Percentiles rank a stretch among this genome's conserved stretches.
Conservation (phyloP, 2,113 vertebrate genomes). For the Xiphophorus maculatus region DNA sequence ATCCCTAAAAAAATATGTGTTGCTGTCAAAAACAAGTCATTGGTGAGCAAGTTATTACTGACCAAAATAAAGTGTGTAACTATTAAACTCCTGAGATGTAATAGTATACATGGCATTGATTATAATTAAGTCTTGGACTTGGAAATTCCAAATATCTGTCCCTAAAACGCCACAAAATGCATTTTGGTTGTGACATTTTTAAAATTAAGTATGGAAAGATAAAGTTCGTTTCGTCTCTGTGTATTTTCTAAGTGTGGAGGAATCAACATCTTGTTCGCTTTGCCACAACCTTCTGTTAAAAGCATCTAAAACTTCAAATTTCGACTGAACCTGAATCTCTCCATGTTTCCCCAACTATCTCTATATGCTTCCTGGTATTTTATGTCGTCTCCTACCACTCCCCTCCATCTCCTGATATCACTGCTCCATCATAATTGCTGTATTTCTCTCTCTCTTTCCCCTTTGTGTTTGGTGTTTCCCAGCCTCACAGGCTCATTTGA, state of each 20-base stretch:
- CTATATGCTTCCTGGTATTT: conserved; percentile 41
- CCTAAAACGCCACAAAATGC: too few species aligned
- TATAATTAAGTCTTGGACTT: not conserved
- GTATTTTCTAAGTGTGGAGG: not conserved
- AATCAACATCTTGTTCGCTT: not conserved
- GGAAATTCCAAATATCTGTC: too few species aligned
- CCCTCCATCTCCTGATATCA: conserved; percentile 25
- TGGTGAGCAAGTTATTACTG: too few species aligned
- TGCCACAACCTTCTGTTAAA: not conserved
- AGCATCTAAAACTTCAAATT: conserved; percentile 12
- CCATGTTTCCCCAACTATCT: conserved; percentile 8
- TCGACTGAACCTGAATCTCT: not conserved
- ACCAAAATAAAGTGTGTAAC: too few species aligned
- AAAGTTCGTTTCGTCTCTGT: not conserved
- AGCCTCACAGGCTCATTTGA: conserved; percentile 76
- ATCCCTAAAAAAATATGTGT: too few species aligned
- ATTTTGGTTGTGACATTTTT: not conserved
- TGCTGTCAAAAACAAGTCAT: too few species aligned
- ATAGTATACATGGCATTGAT: not conserved
- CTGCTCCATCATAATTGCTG: conserved; percentile 52
- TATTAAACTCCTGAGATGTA: too few species aligned
- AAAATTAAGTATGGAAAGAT: not conserved
- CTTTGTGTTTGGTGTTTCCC: conserved; percentile 74
- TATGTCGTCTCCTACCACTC: conserved; percentile 12
- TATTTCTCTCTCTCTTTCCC: conserved; percentile 46